Evolutionary conservation across 2,113 vertebrate species (phyloP).

Genomic region (Microtus montanus): DNA sequence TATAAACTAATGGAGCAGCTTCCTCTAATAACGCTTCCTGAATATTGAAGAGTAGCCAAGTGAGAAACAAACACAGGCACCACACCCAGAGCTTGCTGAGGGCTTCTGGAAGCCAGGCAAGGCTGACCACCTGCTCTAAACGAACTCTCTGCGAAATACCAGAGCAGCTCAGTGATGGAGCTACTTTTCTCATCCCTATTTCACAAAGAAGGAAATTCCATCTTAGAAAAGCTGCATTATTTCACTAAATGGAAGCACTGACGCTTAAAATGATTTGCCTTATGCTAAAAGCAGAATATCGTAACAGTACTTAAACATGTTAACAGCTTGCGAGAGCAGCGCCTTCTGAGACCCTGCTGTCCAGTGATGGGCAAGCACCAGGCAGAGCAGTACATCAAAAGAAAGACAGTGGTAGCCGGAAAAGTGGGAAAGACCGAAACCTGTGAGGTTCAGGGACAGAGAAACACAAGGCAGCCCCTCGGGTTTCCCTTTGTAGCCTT

Average conservation of each 20-base stretch:
- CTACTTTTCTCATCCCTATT: background rate
- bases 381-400: background rate
- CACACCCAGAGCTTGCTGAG: background rate
- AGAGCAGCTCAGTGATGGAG: background rate
- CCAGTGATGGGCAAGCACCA: background rate
- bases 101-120: background rate
- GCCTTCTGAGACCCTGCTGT: background rate
- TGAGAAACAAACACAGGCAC: background rate
- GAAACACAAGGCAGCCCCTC: background rate
- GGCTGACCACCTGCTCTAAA: background rate
- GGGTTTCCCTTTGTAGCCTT: background rate
- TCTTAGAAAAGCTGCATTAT: background rate
- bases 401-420: background rate
- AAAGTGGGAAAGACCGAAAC: background rate
- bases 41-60: conserved; percentile 13
- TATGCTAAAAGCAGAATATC: conserved; percentile 38
- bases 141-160: background rate
- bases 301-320: background rate
- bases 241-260: background rate
- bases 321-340: background rate
- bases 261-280: conserved; percentile 12
- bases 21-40: background rate
- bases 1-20: background rate
- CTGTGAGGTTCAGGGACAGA: background rate
- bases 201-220: conserved; percentile 8